Percentiles rank a stretch among this genome's conserved stretches.
phyloP scores from a whole-genome alignment of 2,888 invertebrate genomes.

The Agonopterix arenella region DNA sequence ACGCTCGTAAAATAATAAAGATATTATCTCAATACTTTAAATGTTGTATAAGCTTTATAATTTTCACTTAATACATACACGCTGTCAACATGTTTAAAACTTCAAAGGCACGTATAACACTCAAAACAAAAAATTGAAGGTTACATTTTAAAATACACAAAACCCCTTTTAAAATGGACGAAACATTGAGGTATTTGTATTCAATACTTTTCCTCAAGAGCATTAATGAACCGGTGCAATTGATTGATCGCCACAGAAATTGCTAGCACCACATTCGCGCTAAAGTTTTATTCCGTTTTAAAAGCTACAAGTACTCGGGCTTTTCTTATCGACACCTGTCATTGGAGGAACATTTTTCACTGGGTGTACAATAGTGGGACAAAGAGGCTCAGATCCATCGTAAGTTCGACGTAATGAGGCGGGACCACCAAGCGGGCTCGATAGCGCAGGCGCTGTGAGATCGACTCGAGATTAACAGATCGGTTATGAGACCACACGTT shows the following conservation, averaged over 20 bases:
- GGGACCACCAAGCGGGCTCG: constrained; percentile 63
- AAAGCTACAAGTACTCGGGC: constrained; percentile 8
- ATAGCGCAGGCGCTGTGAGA: constrained; percentile 67
- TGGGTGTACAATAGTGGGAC: constrained; percentile 59
- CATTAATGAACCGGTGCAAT: constrained; percentile 40
- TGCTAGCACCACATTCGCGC: constrained; percentile 43
- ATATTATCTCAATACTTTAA: no score
- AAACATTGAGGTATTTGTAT: constrained; percentile 31
- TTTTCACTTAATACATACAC: no score
- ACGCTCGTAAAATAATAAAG: no score
- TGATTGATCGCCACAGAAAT: constrained; percentile 55
- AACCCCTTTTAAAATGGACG: constrained; percentile 35
- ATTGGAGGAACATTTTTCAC: constrained; percentile 66
- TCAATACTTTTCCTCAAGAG: constrained; percentile 33
- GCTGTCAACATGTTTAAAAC: no score
- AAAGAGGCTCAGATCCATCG: constrained; percentile 44
- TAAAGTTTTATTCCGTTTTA: constrained; percentile 19
- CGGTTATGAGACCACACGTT: constrained; percentile 68
- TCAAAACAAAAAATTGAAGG: constrained; percentile 11
- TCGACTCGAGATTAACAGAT: constrained; percentile 65
- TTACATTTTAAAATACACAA: constrained; percentile 17
- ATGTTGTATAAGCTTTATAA: no score
- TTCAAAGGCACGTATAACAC: no score
- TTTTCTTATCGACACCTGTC: constrained; percentile 69
- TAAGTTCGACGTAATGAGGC: constrained; percentile 61